Percentiles rank a stretch among this genome's conserved stretches.
These are phyloP conservation scores for Anoura caudifer DNA, from an alignment of 2,113 vertebrate genomes.

Conservation along the genomic window DNA sequence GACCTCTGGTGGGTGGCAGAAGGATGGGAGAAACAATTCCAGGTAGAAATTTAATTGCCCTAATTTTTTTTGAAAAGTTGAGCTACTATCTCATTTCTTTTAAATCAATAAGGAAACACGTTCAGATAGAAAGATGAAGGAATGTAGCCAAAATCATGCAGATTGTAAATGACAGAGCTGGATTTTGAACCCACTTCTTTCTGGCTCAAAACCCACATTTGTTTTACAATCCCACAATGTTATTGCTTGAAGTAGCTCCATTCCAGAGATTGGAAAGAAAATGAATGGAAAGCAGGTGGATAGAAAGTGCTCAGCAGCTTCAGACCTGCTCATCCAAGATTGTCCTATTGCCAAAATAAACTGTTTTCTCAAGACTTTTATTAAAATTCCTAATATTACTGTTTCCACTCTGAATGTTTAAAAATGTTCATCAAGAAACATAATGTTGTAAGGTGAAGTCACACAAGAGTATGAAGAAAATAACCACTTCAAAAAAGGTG, in stretches of 20 bases:
- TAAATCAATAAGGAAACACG: not conserved
- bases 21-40: not conserved
- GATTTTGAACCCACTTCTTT: not conserved
- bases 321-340: not conserved
- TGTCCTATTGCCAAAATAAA: constrained; percentile 1
- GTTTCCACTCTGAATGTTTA: not conserved
- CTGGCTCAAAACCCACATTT: not conserved
- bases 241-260: not conserved
- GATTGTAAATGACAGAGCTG: not conserved
- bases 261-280: not conserved
- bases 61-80: not conserved
- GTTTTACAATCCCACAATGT: not conserved
- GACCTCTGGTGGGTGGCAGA: not conserved
- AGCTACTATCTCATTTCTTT: not conserved
- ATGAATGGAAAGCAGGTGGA: not conserved
- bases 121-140: not conserved
- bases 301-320: not conserved
- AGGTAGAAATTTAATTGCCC: not conserved
- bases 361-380: not conserved
- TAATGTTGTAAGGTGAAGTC: not conserved
- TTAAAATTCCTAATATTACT: not conserved
- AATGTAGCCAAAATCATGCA: not conserved
- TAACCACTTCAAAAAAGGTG: not conserved
- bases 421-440: not conserved
- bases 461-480: not conserved